Evolutionary conservation across 37 sponge, comb jelly and placozoan genomes (phyloP).

Genomic region (Aplysina aerophoba): DNA sequence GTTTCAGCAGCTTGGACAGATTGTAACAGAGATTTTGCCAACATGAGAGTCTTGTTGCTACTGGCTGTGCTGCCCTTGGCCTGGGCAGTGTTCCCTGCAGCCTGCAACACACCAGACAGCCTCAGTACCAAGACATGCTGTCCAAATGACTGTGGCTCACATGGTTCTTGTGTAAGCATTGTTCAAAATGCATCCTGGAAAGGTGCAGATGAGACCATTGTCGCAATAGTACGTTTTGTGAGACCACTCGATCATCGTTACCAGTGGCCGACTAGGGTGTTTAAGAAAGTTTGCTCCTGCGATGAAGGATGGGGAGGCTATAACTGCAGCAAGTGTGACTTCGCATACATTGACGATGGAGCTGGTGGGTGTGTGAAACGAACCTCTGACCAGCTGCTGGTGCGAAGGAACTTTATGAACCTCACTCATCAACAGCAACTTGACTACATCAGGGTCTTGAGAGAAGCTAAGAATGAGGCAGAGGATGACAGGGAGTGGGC

Average conservation of each 20-base stretch:
- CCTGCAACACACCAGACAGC: too few species aligned
- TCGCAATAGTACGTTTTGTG: too few species aligned
- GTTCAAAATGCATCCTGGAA: too few species aligned
- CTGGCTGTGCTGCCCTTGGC: too few species aligned
- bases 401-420: background rate
- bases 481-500: background rate
- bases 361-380: background rate
- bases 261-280: background rate
- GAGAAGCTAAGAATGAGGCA: background rate
- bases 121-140: too few species aligned
- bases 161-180: too few species aligned
- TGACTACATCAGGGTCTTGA: background rate
- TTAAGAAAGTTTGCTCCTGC: background rate
- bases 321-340: background rate
- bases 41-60: too few species aligned
- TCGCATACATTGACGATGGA: background rate
- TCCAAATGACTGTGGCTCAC: too few species aligned
- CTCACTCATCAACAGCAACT: background rate
- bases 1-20: too few species aligned
- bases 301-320: background rate
- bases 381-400: background rate
- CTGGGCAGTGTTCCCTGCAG: too few species aligned
- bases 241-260: background rate
- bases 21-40: too few species aligned
- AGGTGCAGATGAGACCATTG: too few species aligned